Base-by-base conservation (phyloP, 2,113 vertebrate genomes). In the Otolemur garnettii region DNA sequence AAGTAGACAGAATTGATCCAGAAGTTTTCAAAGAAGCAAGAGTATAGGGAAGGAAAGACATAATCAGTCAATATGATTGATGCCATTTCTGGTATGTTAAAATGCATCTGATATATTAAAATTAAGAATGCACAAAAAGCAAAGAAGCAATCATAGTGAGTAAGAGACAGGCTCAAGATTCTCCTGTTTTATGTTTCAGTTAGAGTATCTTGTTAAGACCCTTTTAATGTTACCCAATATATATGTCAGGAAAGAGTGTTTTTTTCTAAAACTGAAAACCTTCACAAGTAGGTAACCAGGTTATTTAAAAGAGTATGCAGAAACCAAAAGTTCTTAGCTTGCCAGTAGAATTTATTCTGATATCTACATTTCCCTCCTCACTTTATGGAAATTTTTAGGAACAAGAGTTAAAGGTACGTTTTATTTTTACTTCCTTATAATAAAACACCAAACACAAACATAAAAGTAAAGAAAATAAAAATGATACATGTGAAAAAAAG, bases 351-450 rank as follows among this genome's bases (percentile, higher is more conserved):
- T 78, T 95, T 91, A 81, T 53, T 91, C 91, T 74, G 50, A 94
- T 86, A 92, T 90, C 75, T 90, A 68, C 10, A 82, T 71, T 55
- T 26, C 24, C 45, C 33, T 33, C 7, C 22, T 75, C 42, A 93
- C 19, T 85, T 91, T 92, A 80, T 30, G 75, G 38, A 97, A 87
- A 94, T 30, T 79, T 91, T 96, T 84, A 95, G 78, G 60, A 95
- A 92, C 35, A 75, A 30, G n/a, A 82, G 42, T 91, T 87, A 86
- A 95, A 94, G 62, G 18, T 60, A 88, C 3, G 42, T 10, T 97
- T 94, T 45, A 95, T 59, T 94, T 94, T 93, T 78, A 75, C 30
- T 87, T 94, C 75, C 87, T 93, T 83, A 66, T 93, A 87, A 85
- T 94, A 85, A 92, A 77, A 85, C 79, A 97, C 81, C 95, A 19